A percentile compares a stretch with the other conserved stretches of the same genome.
Evolutionary conservation across 2,113 vertebrate species (phyloP).

Genomic region (Brachionichthys hirsutus): DNA sequence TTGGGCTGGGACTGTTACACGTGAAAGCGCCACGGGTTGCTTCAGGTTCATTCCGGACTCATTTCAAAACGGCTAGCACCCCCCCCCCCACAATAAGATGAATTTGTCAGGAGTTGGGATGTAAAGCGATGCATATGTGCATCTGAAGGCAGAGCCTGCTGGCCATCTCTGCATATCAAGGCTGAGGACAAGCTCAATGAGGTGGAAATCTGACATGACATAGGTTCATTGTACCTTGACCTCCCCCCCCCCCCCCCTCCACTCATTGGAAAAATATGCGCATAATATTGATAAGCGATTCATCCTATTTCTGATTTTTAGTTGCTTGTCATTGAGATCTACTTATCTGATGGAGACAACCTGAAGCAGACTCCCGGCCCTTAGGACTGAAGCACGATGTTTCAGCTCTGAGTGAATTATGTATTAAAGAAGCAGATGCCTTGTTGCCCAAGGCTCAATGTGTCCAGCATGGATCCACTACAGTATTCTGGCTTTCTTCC

Average conservation of each 20-base stretch:
- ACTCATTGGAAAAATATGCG: background rate
- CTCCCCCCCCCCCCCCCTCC: background rate
- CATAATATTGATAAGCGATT: background rate
- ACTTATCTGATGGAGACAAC: slow-evolving; percentile 62
- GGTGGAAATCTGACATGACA: slow-evolving; percentile 65
- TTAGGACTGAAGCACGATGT: slow-evolving; percentile 62
- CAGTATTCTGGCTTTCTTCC: slow-evolving; percentile 72
- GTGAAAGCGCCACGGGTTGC: slow-evolving; percentile 61
- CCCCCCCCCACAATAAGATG: slow-evolving; percentile 49
- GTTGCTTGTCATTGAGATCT: slow-evolving; percentile 34
- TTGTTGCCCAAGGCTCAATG: slow-evolving; percentile 71
- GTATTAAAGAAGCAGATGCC: slow-evolving; percentile 75
- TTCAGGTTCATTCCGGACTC: slow-evolving; percentile 48
- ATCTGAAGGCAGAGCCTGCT: slow-evolving; percentile 55
- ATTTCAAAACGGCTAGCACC: slow-evolving; percentile 48
- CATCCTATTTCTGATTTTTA: background rate
- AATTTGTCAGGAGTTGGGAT: slow-evolving; percentile 58
- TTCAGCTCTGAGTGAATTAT: slow-evolving; percentile 72
- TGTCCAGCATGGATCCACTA: slow-evolving; percentile 68
- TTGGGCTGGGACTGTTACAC: slow-evolving; percentile 70
- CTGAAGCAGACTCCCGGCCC: slow-evolving; percentile 51
- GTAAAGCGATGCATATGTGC: slow-evolving; percentile 57
- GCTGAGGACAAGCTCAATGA: slow-evolving; percentile 54
- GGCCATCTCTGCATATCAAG: slow-evolving; percentile 65
- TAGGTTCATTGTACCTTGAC: slow-evolving; percentile 20